Conservation (phyloP, 2,113 vertebrate genomes). For the Protobothrops mucrosquamatus region DNA sequence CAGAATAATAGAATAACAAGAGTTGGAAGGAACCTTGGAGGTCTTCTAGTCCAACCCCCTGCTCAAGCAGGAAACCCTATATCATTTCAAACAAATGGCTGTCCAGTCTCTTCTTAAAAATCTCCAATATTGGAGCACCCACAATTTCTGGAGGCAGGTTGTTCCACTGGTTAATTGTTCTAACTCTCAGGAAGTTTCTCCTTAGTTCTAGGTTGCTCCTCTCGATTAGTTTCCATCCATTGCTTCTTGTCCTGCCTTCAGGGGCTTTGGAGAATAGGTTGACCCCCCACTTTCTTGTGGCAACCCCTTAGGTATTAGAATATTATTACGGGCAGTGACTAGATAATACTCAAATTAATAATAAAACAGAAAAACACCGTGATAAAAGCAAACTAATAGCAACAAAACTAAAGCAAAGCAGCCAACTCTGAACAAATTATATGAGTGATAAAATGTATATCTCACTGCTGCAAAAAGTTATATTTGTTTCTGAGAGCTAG, state of each 20-base stretch:
- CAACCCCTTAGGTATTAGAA: not conserved
- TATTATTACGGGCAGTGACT: not conserved
- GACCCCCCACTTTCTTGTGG: not conserved
- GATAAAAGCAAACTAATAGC: not conserved
- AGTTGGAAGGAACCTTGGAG: too few relatives aligned
- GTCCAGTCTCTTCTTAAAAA: too few relatives aligned
- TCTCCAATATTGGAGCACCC: too few relatives aligned
- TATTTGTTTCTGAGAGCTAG: not conserved
- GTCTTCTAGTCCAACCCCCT: too few relatives aligned
- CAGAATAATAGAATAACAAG: too few relatives aligned
- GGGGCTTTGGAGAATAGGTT: not conserved
- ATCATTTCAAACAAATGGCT: too few relatives aligned
- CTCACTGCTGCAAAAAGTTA: not conserved
- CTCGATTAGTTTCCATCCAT: too few relatives aligned
- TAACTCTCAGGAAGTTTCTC: not conserved
- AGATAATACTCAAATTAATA: not conserved
- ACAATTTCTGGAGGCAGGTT: too few relatives aligned
- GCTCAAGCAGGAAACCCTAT: too few relatives aligned
- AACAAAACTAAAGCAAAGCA: not conserved
- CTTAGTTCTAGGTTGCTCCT: not conserved
- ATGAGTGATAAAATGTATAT: not conserved
- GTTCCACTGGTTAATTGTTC: not conserved
- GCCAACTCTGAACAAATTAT: not conserved
- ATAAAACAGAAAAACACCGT: not conserved
- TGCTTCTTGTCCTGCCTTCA: too few relatives aligned